These are phyloP conservation scores for Linurgus olivaceus DNA, from an alignment of 2,797 vertebrate genomes.

Conservation along the genomic window DNA sequence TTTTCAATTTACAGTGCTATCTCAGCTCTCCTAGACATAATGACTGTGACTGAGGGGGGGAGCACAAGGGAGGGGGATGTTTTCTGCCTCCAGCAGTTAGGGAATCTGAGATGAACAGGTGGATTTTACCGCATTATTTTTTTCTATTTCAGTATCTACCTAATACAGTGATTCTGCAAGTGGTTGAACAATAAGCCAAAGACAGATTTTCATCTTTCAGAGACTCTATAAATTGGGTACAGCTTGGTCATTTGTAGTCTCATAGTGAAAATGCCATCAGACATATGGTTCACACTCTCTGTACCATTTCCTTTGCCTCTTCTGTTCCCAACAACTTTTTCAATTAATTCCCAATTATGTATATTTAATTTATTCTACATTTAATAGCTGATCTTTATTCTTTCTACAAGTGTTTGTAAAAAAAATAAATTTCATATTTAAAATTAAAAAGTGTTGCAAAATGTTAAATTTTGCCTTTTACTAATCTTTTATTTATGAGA, in stretches of 20 bases:
- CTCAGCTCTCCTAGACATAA: background rate
- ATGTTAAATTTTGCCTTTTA: background rate
- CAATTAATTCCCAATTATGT: background rate
- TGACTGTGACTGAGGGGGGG: rapidly evolving
- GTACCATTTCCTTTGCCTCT: background rate
- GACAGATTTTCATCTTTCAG: background rate
- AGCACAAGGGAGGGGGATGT: background rate
- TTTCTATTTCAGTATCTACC: background rate
- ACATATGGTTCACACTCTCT: background rate
- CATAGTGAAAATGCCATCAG: background rate
- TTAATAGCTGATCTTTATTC: background rate
- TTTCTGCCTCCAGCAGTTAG: background rate
- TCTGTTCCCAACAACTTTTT: rapidly evolving
- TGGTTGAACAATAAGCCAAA: background rate
- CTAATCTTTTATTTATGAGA: background rate
- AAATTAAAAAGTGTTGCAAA: background rate
- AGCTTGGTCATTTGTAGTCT: background rate
- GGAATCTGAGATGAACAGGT: background rate
- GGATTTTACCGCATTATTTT: background rate
- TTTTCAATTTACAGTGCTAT: background rate
- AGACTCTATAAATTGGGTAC: rapidly evolving
- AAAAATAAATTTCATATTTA: background rate
- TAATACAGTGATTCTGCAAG: background rate
- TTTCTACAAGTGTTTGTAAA: background rate
- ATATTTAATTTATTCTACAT: background rate